A percentile compares a stretch with the other conserved stretches of the same genome.
Evolutionary conservation across 2,888 invertebrate genomes (phyloP).

Genomic region (Agrenia bidenticulata): DNA sequence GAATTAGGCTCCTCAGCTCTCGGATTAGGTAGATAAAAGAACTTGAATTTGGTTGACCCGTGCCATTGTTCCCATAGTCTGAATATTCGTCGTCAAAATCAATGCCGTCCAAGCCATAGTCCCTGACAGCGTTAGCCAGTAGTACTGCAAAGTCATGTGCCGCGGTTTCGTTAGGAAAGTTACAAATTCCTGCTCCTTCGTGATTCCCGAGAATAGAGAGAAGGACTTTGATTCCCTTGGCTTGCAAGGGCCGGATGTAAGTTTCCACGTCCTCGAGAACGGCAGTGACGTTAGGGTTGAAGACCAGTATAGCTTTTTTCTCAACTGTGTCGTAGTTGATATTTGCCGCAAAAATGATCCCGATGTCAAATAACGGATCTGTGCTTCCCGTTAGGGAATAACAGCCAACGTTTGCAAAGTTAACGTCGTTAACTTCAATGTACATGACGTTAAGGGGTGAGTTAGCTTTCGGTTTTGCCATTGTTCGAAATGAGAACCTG

Average conservation of each 20-base stretch:
- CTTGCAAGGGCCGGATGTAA: constrained; percentile 24
- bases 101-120: constrained; percentile 26
- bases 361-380: constrained; percentile 26
- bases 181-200: constrained; percentile 28
- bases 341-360: constrained; percentile 28
- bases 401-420: constrained; percentile 26
- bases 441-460: constrained; percentile 22
- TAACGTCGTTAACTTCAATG: constrained; percentile 27
- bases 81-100: constrained; percentile 34
- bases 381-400: constrained; percentile 7
- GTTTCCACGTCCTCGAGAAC: constrained; percentile 13
- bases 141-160: constrained; percentile 28
- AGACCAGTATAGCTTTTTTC: constrained; percentile 13
- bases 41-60: constrained; percentile 20
- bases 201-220: constrained; percentile 29
- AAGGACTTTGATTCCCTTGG: constrained; percentile 26
- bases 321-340: constrained; percentile 23
- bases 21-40: constrained; percentile 22
- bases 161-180: constrained; percentile 10
- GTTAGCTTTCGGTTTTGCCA: constrained; percentile 1
- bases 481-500: too few species aligned
- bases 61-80: constrained; percentile 22
- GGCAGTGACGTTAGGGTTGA: constrained; percentile 14
- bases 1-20: constrained; percentile 21
- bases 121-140: constrained; percentile 6